A percentile compares a stretch with the other conserved stretches of the same genome.
phyloP scores from a whole-genome alignment of 2,113 vertebrate species.

The Scytalopus superciliaris region DNA sequence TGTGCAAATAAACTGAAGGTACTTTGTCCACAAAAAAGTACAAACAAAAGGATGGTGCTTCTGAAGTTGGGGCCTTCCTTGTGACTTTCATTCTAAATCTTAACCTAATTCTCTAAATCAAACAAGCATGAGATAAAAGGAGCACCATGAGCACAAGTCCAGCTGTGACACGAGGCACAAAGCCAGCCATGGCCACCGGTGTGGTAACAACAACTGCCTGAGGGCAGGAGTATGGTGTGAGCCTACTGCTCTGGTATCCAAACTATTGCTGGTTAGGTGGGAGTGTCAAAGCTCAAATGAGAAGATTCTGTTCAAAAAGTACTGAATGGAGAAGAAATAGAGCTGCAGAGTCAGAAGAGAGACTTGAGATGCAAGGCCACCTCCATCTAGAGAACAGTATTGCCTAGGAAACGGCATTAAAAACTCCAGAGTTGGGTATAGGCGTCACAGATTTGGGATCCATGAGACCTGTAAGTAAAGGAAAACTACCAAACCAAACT shows the following conservation, averaged over 20 bases:
- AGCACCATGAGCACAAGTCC: not conserved
- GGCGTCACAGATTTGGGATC: not conserved
- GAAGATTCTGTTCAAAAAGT: not conserved
- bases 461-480: not conserved
- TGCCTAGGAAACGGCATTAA: not conserved
- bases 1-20: not conserved
- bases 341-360: not conserved
- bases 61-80: not conserved
- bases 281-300: not conserved
- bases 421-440: not conserved
- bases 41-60: not conserved
- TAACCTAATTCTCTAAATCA: not conserved
- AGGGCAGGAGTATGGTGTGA: not conserved
- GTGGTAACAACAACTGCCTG: not conserved
- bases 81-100: not conserved
- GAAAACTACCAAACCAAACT: not conserved
- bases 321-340: not conserved
- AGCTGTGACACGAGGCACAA: fast-evolving
- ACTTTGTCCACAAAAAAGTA: not conserved
- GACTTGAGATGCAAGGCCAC: not conserved
- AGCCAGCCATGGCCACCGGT: not conserved
- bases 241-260: not conserved
- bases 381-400: not conserved
- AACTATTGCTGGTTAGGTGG: not conserved
- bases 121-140: not conserved